Evolutionary conservation across 2,888 invertebrate species (phyloP).

Genomic region (Agonopterix arenella): DNA sequence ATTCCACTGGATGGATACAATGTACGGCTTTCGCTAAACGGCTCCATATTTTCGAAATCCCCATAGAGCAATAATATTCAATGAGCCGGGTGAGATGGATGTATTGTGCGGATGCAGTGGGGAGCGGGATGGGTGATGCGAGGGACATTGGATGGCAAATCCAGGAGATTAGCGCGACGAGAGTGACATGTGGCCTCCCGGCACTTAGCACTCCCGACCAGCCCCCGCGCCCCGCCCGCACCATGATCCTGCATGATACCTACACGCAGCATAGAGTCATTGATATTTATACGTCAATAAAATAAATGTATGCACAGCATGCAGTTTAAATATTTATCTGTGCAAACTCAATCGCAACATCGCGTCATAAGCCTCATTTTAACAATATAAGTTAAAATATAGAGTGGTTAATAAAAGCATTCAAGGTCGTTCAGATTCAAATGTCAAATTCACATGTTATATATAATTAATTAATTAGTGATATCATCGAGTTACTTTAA

Average conservation of each 20-base stretch:
- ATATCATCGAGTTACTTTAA: too few relatives aligned
- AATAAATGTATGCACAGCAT: constrained; percentile 14
- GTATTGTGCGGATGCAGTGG: constrained; percentile 30
- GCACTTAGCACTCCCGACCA: constrained; percentile 60
- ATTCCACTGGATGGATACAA: constrained; percentile 73
- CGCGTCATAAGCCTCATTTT: neutral
- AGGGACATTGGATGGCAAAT: constrained; percentile 72
- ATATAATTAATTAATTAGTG: too few relatives aligned
- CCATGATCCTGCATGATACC: constrained; percentile 18
- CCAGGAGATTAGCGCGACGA: constrained; percentile 74
- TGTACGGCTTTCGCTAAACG: constrained; percentile 74
- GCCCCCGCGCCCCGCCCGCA: constrained; percentile 34
- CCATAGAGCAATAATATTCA: constrained; percentile 77
- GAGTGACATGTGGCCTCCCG: constrained; percentile 73
- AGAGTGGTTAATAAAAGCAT: too few relatives aligned
- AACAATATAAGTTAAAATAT: neutral
- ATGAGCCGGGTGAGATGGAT: constrained; percentile 64
- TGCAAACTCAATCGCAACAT: neutral
- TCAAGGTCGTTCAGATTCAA: too few relatives aligned
- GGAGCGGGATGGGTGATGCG: constrained; percentile 42
- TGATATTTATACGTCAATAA: constrained; percentile 36
- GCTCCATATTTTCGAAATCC: constrained; percentile 77
- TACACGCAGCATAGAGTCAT: constrained; percentile 32
- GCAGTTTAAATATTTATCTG: constrained; percentile 4
- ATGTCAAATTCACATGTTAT: too few relatives aligned